Evolutionary conservation across 2,113 vertebrate species (phyloP), one percentile per base, ranked within the genome.

Genomic region (Otus sunia): DNA sequence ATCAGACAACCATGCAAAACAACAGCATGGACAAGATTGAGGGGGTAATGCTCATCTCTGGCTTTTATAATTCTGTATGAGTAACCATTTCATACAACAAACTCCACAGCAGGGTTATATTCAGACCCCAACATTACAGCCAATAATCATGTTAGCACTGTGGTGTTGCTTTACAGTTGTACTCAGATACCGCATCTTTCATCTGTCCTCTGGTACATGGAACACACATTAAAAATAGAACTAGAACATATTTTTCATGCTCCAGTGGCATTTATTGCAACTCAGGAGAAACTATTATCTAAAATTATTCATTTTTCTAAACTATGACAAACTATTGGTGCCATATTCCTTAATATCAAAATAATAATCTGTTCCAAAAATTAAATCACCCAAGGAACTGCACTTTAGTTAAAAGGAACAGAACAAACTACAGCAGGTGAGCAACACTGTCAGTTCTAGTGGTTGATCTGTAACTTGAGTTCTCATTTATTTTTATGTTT

Each of bases 211-310:
- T 64, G 41, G 53, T 68, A 94, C 76, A 74, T 1, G 3, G 73
- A 96, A 74, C 62, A 87, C 22, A n/a, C 15, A 53, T 80, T 91
- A 94, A 94, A 96, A 96, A 97, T 96, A 97, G 92, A 87, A 95
- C 37, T 15, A 80, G 73, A 56, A 78, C 66, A 66, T 93, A 85
- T 77, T 94, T 93, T 62, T 84, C 93, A 71, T 49, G 49, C 45
- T 95, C 41, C 69, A 63, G 43, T 81, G 56, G 68, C 67, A 89
- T 76, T 86, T 92, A 90, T 36, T 90, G n/a, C n/a, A 69, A 86
- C 15, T 79, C 22, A 8, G 41, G 34, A 85, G 63, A 80, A 90
- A 83, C 5, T 7, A 50, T 5, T 36, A 56, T 27, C 21, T 55
- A 34, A 56, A 90, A 45, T 6, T 15, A 59, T n/a, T 53, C 2